Percentiles rank a stretch among this genome's conserved stretches.
These are phyloP conservation scores for Melinaea marsaeus DNA, from an alignment of 2,888 invertebrate species.

Conservation along the genomic window DNA sequence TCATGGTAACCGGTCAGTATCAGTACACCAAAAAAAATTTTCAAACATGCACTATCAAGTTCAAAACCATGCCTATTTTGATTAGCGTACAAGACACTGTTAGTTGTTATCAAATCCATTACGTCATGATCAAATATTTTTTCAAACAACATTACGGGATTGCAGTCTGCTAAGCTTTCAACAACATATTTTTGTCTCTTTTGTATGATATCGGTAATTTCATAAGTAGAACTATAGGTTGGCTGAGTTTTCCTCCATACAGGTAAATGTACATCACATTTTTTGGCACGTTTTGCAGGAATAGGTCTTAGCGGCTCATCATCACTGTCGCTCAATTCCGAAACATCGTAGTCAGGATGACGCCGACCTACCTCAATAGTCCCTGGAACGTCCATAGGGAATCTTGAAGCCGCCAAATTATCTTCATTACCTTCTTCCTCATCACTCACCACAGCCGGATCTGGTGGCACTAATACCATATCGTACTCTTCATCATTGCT, in stretches of 20 bases:
- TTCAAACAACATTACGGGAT: too few species aligned
- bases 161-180: too few species aligned
- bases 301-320: constrained; percentile 30
- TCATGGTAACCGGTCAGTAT: too few species aligned
- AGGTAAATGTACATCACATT: constrained; percentile 28
- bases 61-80: too few species aligned
- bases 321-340: constrained; percentile 25
- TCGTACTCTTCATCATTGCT: constrained; percentile 29
- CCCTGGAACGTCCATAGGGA: constrained; percentile 32
- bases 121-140: too few species aligned
- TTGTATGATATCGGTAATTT: constrained; percentile 29
- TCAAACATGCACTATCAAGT: too few species aligned
- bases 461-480: constrained; percentile 30
- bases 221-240: constrained; percentile 30
- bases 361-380: constrained; percentile 30
- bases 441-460: constrained; percentile 30
- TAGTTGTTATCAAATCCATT: too few species aligned
- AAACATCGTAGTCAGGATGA: constrained; percentile 27
- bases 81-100: too few species aligned
- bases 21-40: too few species aligned
- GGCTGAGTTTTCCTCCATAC: constrained; percentile 29
- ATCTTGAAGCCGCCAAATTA: constrained; percentile 27
- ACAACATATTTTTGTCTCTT: constrained; percentile 27
- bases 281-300: constrained; percentile 27
- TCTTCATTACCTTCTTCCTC: constrained; percentile 35